A percentile compares a stretch with the other conserved stretches of the same genome.
phyloP scores from a whole-genome alignment of 2,888 invertebrate species.

The Ptychoptera albimana region DNA sequence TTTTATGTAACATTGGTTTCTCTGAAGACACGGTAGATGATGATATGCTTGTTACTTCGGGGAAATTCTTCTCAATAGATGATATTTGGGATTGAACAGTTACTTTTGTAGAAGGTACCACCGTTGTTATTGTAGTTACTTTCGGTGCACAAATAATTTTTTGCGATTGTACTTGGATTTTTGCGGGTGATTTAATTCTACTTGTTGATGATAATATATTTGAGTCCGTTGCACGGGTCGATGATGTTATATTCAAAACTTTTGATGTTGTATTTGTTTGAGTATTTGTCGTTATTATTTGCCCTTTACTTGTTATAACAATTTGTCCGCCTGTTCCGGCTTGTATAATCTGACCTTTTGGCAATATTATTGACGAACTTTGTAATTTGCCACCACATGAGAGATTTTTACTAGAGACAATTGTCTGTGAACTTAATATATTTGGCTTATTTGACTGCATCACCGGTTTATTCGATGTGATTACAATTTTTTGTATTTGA shows the following conservation, averaged over 20 bases:
- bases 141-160: not conserved
- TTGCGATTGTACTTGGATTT: slow-evolving; percentile 7
- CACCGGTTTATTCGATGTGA: not conserved
- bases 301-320: slow-evolving; percentile 17
- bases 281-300: slow-evolving; percentile 13
- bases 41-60: too few species aligned
- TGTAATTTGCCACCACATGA: too few species aligned
- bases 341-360: slow-evolving; percentile 1
- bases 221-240: slow-evolving; percentile 5
- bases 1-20: too few species aligned
- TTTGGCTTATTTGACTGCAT: not conserved
- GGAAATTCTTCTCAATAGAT: too few species aligned
- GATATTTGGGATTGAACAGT: too few species aligned
- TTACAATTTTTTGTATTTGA: slow-evolving; percentile 9
- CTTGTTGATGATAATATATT: slow-evolving; percentile 6
- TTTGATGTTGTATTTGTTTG: slow-evolving; percentile 17
- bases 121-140: too few species aligned
- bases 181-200: not conserved
- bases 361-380: not conserved
- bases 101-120: too few species aligned
- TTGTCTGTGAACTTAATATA: slow-evolving; percentile 22
- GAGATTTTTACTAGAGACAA: slow-evolving; percentile 16
- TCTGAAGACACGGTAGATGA: too few species aligned
- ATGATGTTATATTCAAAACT: slow-evolving; percentile 16
- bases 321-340: slow-evolving; percentile 13